phyloP scores from a whole-genome alignment of 1,140 invertebrate genomes.

The Aleiodes sp. region DNA sequence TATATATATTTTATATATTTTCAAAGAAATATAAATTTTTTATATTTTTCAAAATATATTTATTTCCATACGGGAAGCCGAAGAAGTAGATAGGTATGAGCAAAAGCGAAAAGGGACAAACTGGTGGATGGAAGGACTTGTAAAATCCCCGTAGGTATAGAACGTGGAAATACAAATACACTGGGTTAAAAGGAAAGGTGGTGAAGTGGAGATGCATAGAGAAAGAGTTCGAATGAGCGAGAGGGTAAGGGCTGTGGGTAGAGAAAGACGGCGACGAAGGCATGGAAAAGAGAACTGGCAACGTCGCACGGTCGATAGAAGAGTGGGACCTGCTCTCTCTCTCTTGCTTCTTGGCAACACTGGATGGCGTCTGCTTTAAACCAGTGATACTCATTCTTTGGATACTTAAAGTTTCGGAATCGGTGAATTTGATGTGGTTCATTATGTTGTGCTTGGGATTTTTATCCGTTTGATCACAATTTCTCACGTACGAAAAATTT shows the following conservation, averaged over 20 bases:
- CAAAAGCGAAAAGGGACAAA: constrained; percentile 13
- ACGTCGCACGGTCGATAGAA: constrained; percentile 63
- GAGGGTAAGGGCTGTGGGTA: constrained; percentile 30
- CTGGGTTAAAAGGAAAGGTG: constrained; percentile 32
- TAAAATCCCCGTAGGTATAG: not conserved
- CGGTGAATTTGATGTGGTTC: too few relatives aligned
- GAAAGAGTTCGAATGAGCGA: constrained; percentile 27
- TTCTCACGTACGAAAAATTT: not conserved
- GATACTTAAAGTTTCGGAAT: constrained; percentile 8
- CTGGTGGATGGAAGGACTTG: not conserved
- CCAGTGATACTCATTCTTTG: constrained; percentile 55
- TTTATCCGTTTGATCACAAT: constrained; percentile 6
- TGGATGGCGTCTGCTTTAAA: constrained; percentile 63
- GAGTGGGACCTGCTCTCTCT: constrained; percentile 49
- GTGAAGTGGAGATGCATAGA: constrained; percentile 21
- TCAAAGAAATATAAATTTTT: too few relatives aligned
- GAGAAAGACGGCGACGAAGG: constrained; percentile 38
- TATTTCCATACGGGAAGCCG: too few relatives aligned
- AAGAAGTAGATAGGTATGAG: constrained; percentile 39
- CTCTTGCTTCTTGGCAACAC: constrained; percentile 55
- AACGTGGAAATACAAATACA: not conserved
- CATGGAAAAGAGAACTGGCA: constrained; percentile 59
- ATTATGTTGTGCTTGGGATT: too few relatives aligned
- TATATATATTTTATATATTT: too few relatives aligned
- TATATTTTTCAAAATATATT: too few relatives aligned